phyloP scores from a whole-genome alignment of 2,888 invertebrate species.

The Cabera pusaria region DNA sequence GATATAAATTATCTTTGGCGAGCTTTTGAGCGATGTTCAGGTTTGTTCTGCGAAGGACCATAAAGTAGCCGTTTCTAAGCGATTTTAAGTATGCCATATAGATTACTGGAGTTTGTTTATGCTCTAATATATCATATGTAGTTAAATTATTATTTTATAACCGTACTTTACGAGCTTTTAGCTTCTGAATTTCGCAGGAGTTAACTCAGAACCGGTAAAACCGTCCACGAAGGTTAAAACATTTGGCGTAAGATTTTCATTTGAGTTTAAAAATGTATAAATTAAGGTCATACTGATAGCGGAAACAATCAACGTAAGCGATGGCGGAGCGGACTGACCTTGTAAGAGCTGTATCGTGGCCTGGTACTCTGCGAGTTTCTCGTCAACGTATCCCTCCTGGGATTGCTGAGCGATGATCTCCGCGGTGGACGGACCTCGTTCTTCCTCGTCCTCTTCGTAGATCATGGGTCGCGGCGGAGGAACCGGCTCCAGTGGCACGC shows the following conservation, averaged over 20 bases:
- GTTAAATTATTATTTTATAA: conserved; percentile 4
- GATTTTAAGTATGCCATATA: conserved; percentile 14
- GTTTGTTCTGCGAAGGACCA: conserved; percentile 22
- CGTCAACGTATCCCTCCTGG: conserved; percentile 97
- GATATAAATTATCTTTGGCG: conserved; percentile 29
- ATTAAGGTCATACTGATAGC: too few species aligned
- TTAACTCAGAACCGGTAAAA: too few species aligned
- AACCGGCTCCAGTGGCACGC: conserved; percentile 90
- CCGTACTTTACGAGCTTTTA: background rate
- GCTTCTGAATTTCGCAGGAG: background rate
- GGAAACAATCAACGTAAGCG: too few species aligned
- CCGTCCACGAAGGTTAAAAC: too few species aligned
- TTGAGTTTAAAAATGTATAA: too few species aligned
- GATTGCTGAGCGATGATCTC: conserved; percentile 97
- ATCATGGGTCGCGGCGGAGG: conserved; percentile 88
- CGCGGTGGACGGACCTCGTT: conserved; percentile 92
- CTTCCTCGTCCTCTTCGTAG: conserved; percentile 86
- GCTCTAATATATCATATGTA: too few species aligned
- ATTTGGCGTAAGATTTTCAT: too few species aligned
- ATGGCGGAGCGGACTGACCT: too few species aligned
- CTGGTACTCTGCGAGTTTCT: conserved; percentile 96
- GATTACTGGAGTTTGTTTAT: too few species aligned
- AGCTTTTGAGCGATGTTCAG: conserved; percentile 18
- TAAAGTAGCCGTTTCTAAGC: conserved; percentile 21
- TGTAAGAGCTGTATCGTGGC: conserved; percentile 95